Base-by-base conservation (phyloP, 2,797 vertebrate species). In the Percopsis omiscomaycus region DNA sequence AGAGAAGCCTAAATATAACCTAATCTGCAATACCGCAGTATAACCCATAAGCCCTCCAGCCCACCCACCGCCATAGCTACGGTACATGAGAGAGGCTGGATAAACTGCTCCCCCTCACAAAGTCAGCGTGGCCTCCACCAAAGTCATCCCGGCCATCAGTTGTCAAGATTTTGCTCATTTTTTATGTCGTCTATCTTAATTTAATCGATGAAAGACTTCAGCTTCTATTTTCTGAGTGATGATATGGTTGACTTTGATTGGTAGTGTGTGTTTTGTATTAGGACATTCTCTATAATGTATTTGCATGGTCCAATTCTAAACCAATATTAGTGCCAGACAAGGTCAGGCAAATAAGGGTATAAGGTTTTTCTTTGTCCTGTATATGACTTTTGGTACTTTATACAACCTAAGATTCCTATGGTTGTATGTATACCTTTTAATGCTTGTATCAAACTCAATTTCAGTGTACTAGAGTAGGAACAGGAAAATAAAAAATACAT, bases 1-100 rank as follows among this genome's bases (percentile, higher is more conserved):
- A 42, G 56, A 67, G 44, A 28, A n/a, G 10, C 14, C 37, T 22
- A 47, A 45, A 48, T 14, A 66, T 37, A 71, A 16, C 50, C 6
- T 15, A 3, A 3, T n/a, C 3, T 50, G n/a, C 48, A 16, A 50
- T 16, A 50, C n/a, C 5, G 16, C 16, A 9, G 48, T 27, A 9
- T 9, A 52, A 15, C 16, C 22, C 50, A 12, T 22, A 10, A 10
- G 22, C 15, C 5, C n/a, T 52, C 6, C 37, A 42, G 37, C 37
- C 37, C 37, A 42, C 37, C 37, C 37, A 42, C 9, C 37, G 6
- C 37, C 16, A 28, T 3, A 52, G 16, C 11, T 52, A 22, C 22
- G 22, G 22, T 22, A 11, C 6, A 52, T 28, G 10, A 52, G 16
- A 27, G 50, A 52, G 16, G 22, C 22, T 52, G 50, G 50, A 27